Base-by-base conservation (phyloP, 2,113 vertebrate species). In the Syngnathoides biaculeatus region DNA sequence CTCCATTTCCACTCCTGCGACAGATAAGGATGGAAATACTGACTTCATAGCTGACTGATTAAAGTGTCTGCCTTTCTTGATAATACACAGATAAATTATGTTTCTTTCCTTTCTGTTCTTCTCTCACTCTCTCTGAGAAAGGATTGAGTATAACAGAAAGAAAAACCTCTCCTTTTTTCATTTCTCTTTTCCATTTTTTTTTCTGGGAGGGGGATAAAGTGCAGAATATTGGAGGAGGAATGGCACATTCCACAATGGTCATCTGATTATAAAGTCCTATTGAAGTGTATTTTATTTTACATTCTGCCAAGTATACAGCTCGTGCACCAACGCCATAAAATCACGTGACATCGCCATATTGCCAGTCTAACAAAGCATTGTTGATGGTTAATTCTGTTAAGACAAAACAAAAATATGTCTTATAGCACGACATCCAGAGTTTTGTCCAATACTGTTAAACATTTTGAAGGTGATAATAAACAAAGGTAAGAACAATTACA, bases 51-150 rank as follows among this genome's bases (percentile, higher is more conserved):
- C 95, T 96, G 95, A 94, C 96, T 99, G 97, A 99, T 99, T 98
- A 99, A 98, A 98, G 96, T 99, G 96, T 99, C 97, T 99, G 97
- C 96, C 96, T 96, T 98, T 98, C 96, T 98, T 95, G 96, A 98
- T 99, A 99, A 99, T 97, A 96, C 95, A 94, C 95, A 98, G 97
- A 99, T 99, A 98, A 99, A 99, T 98, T 98, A 96, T 98, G 95
- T 96, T 98, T 96, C 97, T 93, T 92, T 90, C 85, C 65, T 79
- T 71, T 75, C 58, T 79, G 65, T 59, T 80, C 77, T 72, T 19
- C 65, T 72, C 80, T 67, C 80, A 73, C 76, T 81, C 76, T 81
- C 85, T 90, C 89, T 88, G 88, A 86, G 87, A 89, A 88, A 80
- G 89, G 88, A 84, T 80, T 84, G 88, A 84, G 86, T 70, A 15